Evolutionary conservation across 2,888 invertebrate species (phyloP), one percentile per base, ranked within the genome.

Genomic region (Artemia sp.): DNA sequence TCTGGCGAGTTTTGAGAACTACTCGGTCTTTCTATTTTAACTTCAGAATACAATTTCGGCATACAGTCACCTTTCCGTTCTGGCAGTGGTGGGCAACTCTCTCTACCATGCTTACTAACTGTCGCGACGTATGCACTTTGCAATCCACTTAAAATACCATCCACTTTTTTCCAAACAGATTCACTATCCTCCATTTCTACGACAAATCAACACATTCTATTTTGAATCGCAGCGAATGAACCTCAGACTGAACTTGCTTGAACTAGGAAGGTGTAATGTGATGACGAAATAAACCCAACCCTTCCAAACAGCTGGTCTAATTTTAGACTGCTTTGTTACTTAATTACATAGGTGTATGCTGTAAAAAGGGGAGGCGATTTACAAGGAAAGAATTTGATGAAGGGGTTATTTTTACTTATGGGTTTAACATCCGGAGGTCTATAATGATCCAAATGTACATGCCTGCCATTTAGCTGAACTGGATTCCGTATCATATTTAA

Each of bases 201-300:
- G 9, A 19, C 2, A 58, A 9, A 58, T 19, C 24, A 19, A 58
- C 64, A 58, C 64, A 58, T 19, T 24, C n/a, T 10, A 10, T 10
- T 58, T 58, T 58, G 64, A 19, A 58, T 19, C 24, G 8, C 11
- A 58, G 64, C 14, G 8, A 58, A 12, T 58, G 64, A 24, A 8
- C 24, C 14, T 58, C 64, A 19, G 14, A 24, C 64, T 19, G 64
- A 19, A 9, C 64, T 58, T 9, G 64, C 9, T 8, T 58, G 64
- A 58, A 58, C 64, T 58, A n/a, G 64, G 64, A 58, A 58, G n/a
- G 64, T 58, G 64, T 58, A 58, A 58, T 58, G 24, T n/a, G 64
- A 24, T 58, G n/a, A 58, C 64, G 64, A 58, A 58, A 58, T 8
- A 58, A 24, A 11, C 24, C 8, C 64, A 58, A 58, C 64, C 64